These are phyloP conservation scores for Melipona quadrifasciata DNA, from an alignment of 1,140 invertebrate genomes.

Conservation along the genomic window DNA sequence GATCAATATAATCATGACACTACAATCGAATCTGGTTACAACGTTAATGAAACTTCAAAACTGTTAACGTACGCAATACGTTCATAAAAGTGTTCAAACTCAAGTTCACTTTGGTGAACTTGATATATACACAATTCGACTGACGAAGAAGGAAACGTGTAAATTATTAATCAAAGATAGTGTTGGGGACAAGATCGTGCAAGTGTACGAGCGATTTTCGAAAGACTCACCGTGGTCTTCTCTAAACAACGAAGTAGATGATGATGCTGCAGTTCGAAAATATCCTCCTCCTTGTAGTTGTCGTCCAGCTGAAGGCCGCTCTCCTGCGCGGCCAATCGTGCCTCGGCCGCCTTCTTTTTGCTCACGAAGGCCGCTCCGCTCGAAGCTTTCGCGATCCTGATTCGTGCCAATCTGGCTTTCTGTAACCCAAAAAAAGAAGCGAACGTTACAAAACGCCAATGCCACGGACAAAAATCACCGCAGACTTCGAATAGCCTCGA, in stretches of 20 bases:
- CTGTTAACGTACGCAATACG: too few relatives aligned
- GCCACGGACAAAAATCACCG: background rate
- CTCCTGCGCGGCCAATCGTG: conserved; percentile 94
- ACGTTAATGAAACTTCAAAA: too few relatives aligned
- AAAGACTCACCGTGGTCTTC: conserved; percentile 94
- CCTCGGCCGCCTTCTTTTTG: conserved; percentile 99
- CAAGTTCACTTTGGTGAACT: too few relatives aligned
- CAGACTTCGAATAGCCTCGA: background rate
- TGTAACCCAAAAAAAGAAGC: conserved; percentile 83
- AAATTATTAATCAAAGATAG: background rate
- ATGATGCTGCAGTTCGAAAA: conserved; percentile 99
- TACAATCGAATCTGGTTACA: too few relatives aligned
- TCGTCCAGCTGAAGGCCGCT: conserved; percentile 94
- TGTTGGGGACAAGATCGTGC: too few relatives aligned
- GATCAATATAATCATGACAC: too few relatives aligned
- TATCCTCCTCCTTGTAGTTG: conserved; percentile 95
- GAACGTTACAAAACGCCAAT: background rate
- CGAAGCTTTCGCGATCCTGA: conserved; percentile 98
- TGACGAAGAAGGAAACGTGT: background rate
- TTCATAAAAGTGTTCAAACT: too few relatives aligned
- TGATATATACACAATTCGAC: background rate
- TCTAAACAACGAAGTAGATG: conserved; percentile 98
- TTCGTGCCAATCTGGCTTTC: conserved; percentile 99
- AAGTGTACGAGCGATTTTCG: background rate
- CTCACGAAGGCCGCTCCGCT: conserved; percentile 99